Base-by-base conservation (phyloP, 2,797 vertebrate genomes). In the Danio kyathit region DNA sequence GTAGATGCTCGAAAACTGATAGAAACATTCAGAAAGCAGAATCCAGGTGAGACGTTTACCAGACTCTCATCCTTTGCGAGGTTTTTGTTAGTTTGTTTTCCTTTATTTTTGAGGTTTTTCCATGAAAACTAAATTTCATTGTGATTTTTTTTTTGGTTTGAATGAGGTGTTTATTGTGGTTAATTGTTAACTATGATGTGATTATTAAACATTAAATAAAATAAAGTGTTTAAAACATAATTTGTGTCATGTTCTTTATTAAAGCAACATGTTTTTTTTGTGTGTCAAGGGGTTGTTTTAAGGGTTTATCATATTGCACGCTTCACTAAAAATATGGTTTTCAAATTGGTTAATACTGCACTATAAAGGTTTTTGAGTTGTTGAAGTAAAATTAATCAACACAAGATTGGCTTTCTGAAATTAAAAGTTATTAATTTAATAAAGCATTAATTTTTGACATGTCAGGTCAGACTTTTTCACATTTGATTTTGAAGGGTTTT, bases 171-270 rank as follows among this genome's bases (percentile, higher is more conserved):
- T 94, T 88, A 92, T 92, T 95, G 94, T 95, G 92, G 91, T 94
- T 92, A 92, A 86, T 91, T 94, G 94, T 95, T 93, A 92, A 93
- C 93, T 95, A 94, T 95, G 92, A 93, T 92, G 93, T 94, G 92
- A 93, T 93, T 91, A 93, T 92, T 93, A 92, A 95, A 93, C 90
- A 92, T 91, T 86, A 89, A 93, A 94, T 93, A 92, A 87, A 87
- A 87, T 65, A 78, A 79, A 80, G 73, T 82, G 75, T 82, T 82
- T 57, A 86, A 84, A 83, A 83, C 48, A 69, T 29, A 46, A 44
- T 61, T 6, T 1, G 6, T 63, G 21, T 57, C 40, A 13, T 46
- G 6, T 29, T 75, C 16, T 52, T 29, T 17, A 48, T 38, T 63
- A 38, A 48, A 21, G 12, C 12, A 21, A 29, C 29, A 29, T 29